Conservation (phyloP, 2,888 invertebrate species). For the Himalopsyche anomala region DNA sequence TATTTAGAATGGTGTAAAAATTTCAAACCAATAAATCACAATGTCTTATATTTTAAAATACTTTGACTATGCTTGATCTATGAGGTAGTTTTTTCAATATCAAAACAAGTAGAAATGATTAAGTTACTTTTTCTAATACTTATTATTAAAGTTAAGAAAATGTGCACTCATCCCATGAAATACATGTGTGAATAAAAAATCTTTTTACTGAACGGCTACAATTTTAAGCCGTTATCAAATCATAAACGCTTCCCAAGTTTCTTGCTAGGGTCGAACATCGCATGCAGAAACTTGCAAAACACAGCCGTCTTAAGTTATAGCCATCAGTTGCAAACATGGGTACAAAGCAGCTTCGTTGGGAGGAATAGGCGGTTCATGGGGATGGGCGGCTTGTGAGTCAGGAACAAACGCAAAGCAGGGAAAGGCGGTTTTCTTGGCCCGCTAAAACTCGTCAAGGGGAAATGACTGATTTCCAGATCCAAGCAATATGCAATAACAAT, state of each 20-base stretch:
- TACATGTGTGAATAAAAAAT: no score
- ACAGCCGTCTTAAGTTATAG: conserved; percentile 10
- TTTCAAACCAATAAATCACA: no score
- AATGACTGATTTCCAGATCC: conserved; percentile 49
- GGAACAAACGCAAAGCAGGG: conserved; percentile 31
- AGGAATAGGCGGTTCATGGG: not conserved
- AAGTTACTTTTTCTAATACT: no score
- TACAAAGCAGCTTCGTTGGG: conserved; percentile 7
- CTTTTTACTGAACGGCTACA: no score
- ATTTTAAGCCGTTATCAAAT: not conserved
- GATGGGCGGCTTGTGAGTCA: not conserved
- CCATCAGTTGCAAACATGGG: conserved; percentile 26
- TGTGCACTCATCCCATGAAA: no score
- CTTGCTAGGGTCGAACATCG: not conserved
- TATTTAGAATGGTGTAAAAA: no score
- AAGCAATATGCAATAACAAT: conserved; percentile 60
- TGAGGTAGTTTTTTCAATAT: no score
- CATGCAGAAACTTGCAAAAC: conserved; percentile 31
- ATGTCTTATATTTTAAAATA: no score
- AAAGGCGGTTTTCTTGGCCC: not conserved
- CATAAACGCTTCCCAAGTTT: conserved; percentile 1
- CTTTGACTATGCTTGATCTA: no score
- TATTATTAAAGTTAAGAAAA: no score
- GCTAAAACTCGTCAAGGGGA: not conserved
- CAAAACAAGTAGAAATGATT: no score